Evolutionary conservation across 2,888 invertebrate genomes (phyloP).

Genomic region (Pyralis farinalis): DNA sequence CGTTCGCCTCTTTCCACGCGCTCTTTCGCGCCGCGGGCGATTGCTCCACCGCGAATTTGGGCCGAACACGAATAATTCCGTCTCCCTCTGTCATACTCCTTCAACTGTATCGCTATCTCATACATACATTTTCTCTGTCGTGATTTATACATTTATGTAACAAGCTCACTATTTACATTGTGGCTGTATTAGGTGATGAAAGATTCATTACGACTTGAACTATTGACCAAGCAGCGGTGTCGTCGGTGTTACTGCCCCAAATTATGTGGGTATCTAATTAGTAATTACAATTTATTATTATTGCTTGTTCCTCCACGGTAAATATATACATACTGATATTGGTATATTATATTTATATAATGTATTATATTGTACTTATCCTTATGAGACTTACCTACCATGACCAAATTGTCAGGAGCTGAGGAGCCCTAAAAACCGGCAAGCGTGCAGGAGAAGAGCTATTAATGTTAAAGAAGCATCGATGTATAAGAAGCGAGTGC

Average conservation of each 20-base stretch:
- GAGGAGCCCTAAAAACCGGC: no score
- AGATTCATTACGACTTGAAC: conserved; percentile 21
- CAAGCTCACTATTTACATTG: conserved; percentile 69
- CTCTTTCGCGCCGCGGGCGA: conserved; percentile 61
- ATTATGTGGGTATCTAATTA: conserved; percentile 14
- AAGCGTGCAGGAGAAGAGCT: no score
- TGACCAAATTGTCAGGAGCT: no score
- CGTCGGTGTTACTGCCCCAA: conserved; percentile 11
- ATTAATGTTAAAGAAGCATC: no score
- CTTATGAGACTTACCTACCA: no score
- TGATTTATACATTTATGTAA: conserved; percentile 54
- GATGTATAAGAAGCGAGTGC: no score
- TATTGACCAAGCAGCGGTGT: conserved; percentile 12
- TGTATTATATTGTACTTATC: no score
- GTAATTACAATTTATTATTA: no score
- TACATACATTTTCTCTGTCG: conserved; percentile 38
- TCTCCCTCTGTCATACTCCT: conserved; percentile 39
- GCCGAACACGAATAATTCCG: conserved; percentile 50
- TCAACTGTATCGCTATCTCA: conserved; percentile 34
- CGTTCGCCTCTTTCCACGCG: conserved; percentile 47
- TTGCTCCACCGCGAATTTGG: conserved; percentile 62
- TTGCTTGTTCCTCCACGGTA: no score
- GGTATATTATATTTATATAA: no score
- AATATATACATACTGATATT: no score
- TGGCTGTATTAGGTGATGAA: conserved; percentile 36